A percentile compares a stretch with the other conserved stretches of the same genome.
phyloP scores from a whole-genome alignment of 2,888 invertebrate genomes.

The Beris morrisii region DNA sequence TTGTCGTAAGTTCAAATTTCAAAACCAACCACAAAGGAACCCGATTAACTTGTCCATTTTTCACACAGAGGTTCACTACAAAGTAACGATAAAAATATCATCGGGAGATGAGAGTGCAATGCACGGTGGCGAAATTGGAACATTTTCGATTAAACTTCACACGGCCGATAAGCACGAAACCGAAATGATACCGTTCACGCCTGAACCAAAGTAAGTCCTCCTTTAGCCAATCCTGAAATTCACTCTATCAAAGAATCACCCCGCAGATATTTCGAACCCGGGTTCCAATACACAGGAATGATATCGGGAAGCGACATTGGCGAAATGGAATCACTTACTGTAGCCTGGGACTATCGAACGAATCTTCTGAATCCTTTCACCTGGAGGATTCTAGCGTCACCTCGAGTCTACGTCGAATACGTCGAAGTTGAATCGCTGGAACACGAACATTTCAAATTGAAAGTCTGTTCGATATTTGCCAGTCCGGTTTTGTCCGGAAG shows the following conservation, averaged over 20 bases:
- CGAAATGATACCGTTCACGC: conserved; percentile 63
- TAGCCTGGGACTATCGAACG: conserved; percentile 78
- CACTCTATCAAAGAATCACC: neutral
- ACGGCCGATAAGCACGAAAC: conserved; percentile 64
- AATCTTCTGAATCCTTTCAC: conserved; percentile 80
- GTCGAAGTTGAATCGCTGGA: conserved; percentile 74
- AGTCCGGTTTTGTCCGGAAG: conserved; percentile 69
- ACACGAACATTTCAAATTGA: conserved; percentile 58
- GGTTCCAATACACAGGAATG: conserved; percentile 67
- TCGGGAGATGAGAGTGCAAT: conserved; percentile 68
- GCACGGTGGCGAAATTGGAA: conserved; percentile 80
- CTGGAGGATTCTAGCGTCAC: conserved; percentile 75
- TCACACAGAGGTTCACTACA: conserved; percentile 75
- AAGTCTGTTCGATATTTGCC: conserved; percentile 68
- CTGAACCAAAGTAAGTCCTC: conserved; percentile 54
- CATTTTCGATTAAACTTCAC: conserved; percentile 67
- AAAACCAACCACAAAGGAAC: conserved; percentile 6
- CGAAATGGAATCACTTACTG: conserved; percentile 67
- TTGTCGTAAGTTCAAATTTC: conserved; percentile 66
- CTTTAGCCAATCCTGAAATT: conserved; percentile 46
- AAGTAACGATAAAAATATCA: conserved; percentile 73
- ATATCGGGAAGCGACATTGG: conserved; percentile 69
- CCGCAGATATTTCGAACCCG: conserved; percentile 61
- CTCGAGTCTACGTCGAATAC: conserved; percentile 73
- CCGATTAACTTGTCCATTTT: neutral